Evolutionary conservation across 2,888 invertebrate genomes (phyloP).

Genomic region (Linyphia triangularis): DNA sequence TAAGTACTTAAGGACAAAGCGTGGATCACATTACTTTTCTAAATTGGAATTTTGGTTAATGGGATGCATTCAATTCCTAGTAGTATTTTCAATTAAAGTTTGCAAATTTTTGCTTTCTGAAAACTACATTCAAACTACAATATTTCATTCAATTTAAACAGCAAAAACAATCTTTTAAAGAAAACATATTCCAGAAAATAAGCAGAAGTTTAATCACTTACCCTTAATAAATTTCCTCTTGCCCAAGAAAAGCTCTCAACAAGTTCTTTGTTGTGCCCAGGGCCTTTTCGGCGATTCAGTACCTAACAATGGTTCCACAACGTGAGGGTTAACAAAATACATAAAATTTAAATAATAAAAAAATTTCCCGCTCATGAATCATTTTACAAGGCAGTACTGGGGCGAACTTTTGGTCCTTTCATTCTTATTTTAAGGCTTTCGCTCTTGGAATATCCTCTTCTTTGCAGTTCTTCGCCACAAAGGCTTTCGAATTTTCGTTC

Average conservation of each 20-base stretch:
- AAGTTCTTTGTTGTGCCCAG: conserved; percentile 50
- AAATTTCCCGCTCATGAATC: conserved; percentile 52
- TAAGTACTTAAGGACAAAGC: no score
- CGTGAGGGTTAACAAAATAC: conserved; percentile 61
- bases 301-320: conserved; percentile 37
- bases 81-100: no score
- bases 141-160: neutral
- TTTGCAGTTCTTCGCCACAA: conserved; percentile 2
- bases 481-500: conserved; percentile 34
- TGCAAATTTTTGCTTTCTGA: neutral
- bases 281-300: neutral
- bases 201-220: conserved; percentile 55
- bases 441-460: neutral
- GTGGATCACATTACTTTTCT: no score
- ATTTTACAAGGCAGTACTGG: conserved; percentile 49
- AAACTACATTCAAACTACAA: neutral
- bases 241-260: conserved; percentile 52
- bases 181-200: neutral
- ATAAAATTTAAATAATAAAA: conserved; percentile 71
- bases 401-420: conserved; percentile 1
- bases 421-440: neutral
- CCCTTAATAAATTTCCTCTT: conserved; percentile 62
- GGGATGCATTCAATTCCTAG: no score
- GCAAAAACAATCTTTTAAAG: neutral
- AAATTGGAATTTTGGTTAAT: no score